A percentile compares a stretch with the other conserved stretches of the same genome.
Evolutionary conservation across 2,113 vertebrate species (phyloP).

Genomic region (Odontesthes bonariensis): DNA sequence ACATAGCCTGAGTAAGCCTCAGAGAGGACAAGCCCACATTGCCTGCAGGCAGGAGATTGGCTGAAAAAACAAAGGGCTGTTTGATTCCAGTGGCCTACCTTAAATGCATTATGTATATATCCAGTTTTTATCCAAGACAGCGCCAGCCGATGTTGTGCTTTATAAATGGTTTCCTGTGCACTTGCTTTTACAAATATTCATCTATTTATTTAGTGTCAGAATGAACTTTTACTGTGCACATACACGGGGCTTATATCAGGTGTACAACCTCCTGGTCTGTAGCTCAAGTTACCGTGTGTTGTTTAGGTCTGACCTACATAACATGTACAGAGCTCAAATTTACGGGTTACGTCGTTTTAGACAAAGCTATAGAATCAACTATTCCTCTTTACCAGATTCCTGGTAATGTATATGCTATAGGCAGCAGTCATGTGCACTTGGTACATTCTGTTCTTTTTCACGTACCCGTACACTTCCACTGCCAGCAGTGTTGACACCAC

Average conservation of each 20-base stretch:
- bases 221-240: background rate
- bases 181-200: background rate
- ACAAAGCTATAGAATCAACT: too few relatives aligned
- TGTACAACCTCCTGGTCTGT: constrained; percentile 7
- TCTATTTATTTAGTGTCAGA: background rate
- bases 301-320: constrained; percentile 26
- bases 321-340: background rate
- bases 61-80: constrained; percentile 23
- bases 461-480: background rate
- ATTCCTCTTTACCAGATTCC: too few relatives aligned
- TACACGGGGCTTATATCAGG: constrained; percentile 9
- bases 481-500: background rate
- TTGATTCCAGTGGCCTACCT: constrained; percentile 11
- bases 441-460: background rate
- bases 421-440: background rate
- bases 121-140: background rate
- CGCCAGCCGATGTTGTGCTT: background rate
- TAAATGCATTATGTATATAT: background rate
- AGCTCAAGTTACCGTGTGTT: constrained; percentile 53
- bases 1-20: background rate
- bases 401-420: too few relatives aligned
- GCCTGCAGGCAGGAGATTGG: constrained; percentile 44
- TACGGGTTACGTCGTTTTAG: background rate
- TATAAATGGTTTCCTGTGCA: background rate
- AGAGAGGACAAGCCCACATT: constrained; percentile 52